phyloP scores from a whole-genome alignment of 1,140 invertebrate genomes.

The Mactra quadrangularis region DNA sequence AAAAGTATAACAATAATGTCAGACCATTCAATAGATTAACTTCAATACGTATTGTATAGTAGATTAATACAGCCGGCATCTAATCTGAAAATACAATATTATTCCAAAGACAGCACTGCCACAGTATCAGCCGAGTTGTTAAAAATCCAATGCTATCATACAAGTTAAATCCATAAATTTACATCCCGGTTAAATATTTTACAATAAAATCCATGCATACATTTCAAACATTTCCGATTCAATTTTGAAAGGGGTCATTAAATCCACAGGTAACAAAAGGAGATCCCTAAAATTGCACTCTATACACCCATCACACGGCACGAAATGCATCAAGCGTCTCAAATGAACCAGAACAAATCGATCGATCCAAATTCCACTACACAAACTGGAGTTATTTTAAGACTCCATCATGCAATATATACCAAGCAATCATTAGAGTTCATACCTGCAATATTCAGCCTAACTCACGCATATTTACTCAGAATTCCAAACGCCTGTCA shows the following conservation, averaged over 20 bases:
- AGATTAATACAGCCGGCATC: too few relatives aligned
- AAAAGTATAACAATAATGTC: too few relatives aligned
- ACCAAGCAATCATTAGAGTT: background rate
- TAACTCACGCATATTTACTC: constrained; percentile 11
- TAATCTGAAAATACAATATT: too few relatives aligned
- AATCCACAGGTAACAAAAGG: background rate
- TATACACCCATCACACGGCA: background rate
- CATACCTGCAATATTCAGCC: background rate
- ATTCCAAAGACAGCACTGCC: too few relatives aligned
- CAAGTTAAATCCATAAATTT: background rate
- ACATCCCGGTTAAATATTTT: background rate
- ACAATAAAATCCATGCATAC: background rate
- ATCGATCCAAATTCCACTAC: constrained; percentile 36
- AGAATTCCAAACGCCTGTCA: background rate
- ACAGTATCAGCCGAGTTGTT: too few relatives aligned
- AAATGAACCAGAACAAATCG: constrained; percentile 27
- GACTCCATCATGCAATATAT: background rate
- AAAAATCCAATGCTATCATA: background rate
- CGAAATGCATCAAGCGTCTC: constrained; percentile 27
- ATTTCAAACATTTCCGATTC: background rate
- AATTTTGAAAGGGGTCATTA: background rate
- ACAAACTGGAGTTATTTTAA: background rate
- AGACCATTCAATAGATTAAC: too few relatives aligned
- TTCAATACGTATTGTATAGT: too few relatives aligned
- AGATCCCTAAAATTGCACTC: background rate